Base-by-base conservation (phyloP, 2,113 vertebrate genomes). In the Cinclus mexicanus region DNA sequence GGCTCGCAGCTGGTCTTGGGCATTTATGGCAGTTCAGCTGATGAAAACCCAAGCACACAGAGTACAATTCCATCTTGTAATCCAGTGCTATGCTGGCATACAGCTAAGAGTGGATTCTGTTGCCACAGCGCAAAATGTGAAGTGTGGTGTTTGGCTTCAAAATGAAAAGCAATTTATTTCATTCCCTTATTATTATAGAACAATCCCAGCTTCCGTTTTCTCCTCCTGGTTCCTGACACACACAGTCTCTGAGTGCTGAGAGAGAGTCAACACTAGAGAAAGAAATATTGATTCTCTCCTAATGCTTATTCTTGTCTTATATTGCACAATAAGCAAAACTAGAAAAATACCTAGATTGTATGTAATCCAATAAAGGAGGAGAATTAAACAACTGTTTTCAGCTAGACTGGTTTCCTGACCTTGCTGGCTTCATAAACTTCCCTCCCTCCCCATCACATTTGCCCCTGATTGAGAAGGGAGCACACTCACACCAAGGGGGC, bases 401-500 rank as follows among this genome's bases (percentile, higher is more conserved):
- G 68, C 8, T 50, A 50, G 57, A 64, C 44, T 24, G 35, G 72
- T 52, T 71, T 80, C 60, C 39, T 69, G 61, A 28, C 56, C 67
- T 42, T 61, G 81, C 59, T 87, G 56, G 46, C 53, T 24, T 24
- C 46, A 57, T 33, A 57, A 8, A 55, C 7, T 21, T 26, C 75
- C 56, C 75, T 84, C 79, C 61, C n/a, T 57, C 22, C 21, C 25
- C 57, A 39, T 2, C 31, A 41, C 41, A 14, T 17, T 25, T 5
- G 4, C 17, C 81, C 56, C 17, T 24, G 25, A 37, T 41, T 5
- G 52, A 82, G 76, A 52, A 92, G 64, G 70, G 41, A 83, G 63
- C 50, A 70, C 96, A 99, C 99, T 99, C 98, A 99, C 99, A 99
- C 99, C 99, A 99, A 3, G 99, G 99, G 37, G 99, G 99, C 42